Conservation (phyloP, 2,797 vertebrate genomes). For the Microchirus variegatus region DNA sequence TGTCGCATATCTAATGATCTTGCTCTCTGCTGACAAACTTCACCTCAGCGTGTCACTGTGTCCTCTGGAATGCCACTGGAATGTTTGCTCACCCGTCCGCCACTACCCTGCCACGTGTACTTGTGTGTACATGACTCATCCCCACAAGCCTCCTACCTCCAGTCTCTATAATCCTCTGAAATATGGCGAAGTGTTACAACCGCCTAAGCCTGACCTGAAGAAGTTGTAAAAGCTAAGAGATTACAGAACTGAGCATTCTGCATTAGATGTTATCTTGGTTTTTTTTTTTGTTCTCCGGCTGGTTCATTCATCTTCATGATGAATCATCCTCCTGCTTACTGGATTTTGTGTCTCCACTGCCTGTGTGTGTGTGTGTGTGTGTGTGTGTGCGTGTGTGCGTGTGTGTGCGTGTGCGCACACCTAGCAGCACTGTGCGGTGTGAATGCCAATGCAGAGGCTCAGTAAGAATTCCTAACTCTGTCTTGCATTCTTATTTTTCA, state of each 20-base stretch:
- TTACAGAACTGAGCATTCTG: not conserved
- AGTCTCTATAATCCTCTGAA: conserved; percentile 42
- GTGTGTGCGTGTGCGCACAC: conserved; percentile 13
- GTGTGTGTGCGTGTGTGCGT: conserved; percentile 8
- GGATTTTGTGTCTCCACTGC: conserved; percentile 24
- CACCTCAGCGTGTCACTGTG: conserved; percentile 27
- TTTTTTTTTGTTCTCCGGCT: not conserved
- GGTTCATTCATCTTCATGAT: conserved; percentile 34
- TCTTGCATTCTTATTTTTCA: conserved; percentile 11
- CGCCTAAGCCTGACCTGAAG: conserved; percentile 25
- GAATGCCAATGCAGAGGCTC: conserved; percentile 41
- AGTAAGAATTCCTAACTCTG: conserved; percentile 25
- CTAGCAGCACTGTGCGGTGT: conserved; percentile 15
- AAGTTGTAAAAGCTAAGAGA: conserved; percentile 24
- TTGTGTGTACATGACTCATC: conserved; percentile 33
- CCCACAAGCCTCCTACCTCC: conserved; percentile 15
- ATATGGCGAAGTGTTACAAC: conserved; percentile 23
- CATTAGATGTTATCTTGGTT: not conserved
- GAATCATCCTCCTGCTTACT: conserved; percentile 34
- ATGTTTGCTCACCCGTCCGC: conserved; percentile 49
- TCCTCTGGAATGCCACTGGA: conserved; percentile 48
- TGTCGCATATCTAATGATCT: too few species aligned
- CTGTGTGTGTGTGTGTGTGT: not conserved
- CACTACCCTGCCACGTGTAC: conserved; percentile 34
- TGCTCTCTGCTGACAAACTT: conserved; percentile 47